These are phyloP conservation scores for Leptodactylus fuscus DNA, from an alignment of 2,113 vertebrate genomes.

Conservation along the genomic window DNA sequence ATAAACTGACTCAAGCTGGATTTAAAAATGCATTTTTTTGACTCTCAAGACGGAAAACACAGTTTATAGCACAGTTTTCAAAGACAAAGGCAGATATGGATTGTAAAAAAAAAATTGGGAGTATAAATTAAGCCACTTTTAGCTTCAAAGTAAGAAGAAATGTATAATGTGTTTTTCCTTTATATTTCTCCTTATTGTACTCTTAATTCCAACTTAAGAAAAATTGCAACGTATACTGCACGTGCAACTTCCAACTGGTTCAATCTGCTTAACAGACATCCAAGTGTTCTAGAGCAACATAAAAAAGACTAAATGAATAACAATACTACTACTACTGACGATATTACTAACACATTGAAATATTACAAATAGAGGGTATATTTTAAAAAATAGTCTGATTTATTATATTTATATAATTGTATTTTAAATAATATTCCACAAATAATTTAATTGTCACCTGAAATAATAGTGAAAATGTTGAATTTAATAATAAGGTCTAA, in stretches of 20 bases:
- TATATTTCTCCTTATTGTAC: no score
- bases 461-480: not conserved
- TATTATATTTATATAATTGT: not conserved
- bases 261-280: no score
- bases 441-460: not conserved
- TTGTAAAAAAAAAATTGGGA: no score
- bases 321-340: not conserved
- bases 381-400: not conserved
- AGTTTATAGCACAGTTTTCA: no score
- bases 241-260: no score
- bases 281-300: not conserved
- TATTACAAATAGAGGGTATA: not conserved
- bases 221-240: no score
- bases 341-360: not conserved
- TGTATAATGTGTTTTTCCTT: no score
- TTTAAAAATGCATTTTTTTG: not conserved
- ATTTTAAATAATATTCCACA: not conserved
- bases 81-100: no score
- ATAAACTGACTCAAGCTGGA: not conserved
- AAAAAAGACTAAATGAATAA: not conserved
- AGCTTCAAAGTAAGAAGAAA: no score
- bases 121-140: no score
- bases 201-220: no score
- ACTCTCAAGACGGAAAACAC: no score
- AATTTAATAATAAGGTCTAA: not conserved